Percentiles rank a stretch among this genome's conserved stretches.
Conservation (phyloP, 2,888 invertebrate genomes). For the Tetheella fluctuosa region DNA sequence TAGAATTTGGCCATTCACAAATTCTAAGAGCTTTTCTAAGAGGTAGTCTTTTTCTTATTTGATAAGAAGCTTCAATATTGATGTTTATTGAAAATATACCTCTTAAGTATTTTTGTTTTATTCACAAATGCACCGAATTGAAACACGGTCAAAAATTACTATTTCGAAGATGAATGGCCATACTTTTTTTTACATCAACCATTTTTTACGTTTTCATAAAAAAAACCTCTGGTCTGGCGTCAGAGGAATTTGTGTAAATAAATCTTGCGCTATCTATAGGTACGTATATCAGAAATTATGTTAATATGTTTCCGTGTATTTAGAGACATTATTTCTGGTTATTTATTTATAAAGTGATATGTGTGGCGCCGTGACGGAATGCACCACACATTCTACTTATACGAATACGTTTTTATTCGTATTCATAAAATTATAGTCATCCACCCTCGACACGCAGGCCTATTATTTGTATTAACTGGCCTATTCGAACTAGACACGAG, state of each 20-base stretch:
- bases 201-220: neutral
- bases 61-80: too few species aligned
- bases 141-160: too few species aligned
- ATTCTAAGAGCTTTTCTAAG: too few species aligned
- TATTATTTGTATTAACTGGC: neutral
- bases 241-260: neutral
- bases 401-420: neutral
- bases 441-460: neutral
- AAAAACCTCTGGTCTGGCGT: neutral
- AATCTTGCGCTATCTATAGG: neutral
- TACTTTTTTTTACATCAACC: neutral
- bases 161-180: too few species aligned
- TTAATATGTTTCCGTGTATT: neutral
- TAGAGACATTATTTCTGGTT: neutral
- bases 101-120: too few species aligned
- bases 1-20: neutral
- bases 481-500: neutral
- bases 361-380: constrained; percentile 5
- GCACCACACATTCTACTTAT: neutral
- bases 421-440: neutral
- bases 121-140: too few species aligned
- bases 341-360: neutral
- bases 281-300: neutral
- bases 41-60: too few species aligned
- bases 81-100: too few species aligned